Evolutionary conservation across 2,797 vertebrate genomes (phyloP).

Genomic region (Poeciliopsis infans): DNA sequence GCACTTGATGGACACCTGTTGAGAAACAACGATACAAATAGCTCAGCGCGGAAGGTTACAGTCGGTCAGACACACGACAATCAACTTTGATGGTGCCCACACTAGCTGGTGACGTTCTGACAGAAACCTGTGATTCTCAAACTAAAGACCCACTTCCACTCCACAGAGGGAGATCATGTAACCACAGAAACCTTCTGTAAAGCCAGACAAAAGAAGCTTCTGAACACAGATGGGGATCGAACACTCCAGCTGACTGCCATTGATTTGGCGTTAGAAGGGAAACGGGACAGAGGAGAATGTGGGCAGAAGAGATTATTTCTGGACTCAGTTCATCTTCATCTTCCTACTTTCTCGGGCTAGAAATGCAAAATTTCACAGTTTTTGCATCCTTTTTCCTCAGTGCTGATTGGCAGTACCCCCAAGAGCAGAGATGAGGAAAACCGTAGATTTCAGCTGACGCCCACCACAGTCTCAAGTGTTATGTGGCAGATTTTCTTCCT

Average conservation of each 20-base stretch:
- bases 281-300: constrained; percentile 20
- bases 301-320: constrained; percentile 28
- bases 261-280: constrained; percentile 63
- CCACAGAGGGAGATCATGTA: constrained; percentile 57
- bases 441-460: background rate
- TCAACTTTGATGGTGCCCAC: constrained; percentile 27
- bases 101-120: constrained; percentile 8
- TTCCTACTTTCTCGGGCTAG: background rate
- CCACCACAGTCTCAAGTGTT: background rate
- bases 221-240: constrained; percentile 64
- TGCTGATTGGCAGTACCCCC: background rate
- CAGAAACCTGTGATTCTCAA: constrained; percentile 48
- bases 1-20: constrained; percentile 15
- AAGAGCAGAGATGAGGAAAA: background rate
- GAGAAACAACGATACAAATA: constrained; percentile 5
- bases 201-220: constrained; percentile 50
- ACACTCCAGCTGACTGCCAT: constrained; percentile 64
- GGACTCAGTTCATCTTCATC: constrained; percentile 22
- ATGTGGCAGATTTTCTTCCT: background rate
- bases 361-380: background rate
- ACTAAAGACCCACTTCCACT: constrained; percentile 52
- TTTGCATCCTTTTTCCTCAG: background rate
- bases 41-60: constrained; percentile 19
- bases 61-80: constrained; percentile 15
- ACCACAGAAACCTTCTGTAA: constrained; percentile 71